Percentiles rank a stretch among this genome's conserved stretches.
phyloP scores from a whole-genome alignment of 2,797 vertebrate species.

The Alosa sapidissima region DNA sequence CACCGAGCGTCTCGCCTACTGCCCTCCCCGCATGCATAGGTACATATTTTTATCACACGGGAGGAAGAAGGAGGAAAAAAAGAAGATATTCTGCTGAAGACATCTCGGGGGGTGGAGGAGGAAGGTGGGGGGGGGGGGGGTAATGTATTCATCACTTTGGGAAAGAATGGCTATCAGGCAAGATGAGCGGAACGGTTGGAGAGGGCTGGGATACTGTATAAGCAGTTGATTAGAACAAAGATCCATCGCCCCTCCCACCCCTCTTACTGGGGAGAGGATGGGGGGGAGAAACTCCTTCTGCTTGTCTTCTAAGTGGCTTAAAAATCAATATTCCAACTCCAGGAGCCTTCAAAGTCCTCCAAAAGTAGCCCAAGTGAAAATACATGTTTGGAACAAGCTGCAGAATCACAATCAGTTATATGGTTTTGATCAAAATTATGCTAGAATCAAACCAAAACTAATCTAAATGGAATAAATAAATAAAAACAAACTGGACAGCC shows the following conservation, averaged over 20 bases:
- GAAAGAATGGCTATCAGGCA: constrained; percentile 31
- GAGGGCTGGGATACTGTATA: background rate
- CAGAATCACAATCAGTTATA: constrained; percentile 46
- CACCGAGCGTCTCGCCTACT: constrained; percentile 29
- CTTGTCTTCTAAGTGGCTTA: constrained; percentile 69
- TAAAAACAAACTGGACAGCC: constrained; percentile 11
- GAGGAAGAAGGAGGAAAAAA: background rate
- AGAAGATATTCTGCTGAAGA: constrained; percentile 11
- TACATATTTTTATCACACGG: constrained; percentile 23
- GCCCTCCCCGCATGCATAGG: constrained; percentile 7
- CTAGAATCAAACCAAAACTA: constrained; percentile 42
- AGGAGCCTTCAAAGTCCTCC: constrained; percentile 69
- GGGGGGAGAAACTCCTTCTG: constrained; percentile 33
- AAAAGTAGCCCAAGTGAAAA: constrained; percentile 71
- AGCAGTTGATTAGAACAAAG: constrained; percentile 44
- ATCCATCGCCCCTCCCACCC: background rate
- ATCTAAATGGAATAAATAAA: constrained; percentile 10
- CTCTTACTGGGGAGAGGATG: background rate
- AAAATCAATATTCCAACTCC: constrained; percentile 71
- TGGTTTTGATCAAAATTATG: constrained; percentile 42
- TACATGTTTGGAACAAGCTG: constrained; percentile 56
- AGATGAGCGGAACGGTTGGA: background rate
- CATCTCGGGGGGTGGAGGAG: background rate
- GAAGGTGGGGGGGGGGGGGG: constrained; percentile 28
- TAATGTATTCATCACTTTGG: constrained; percentile 48